Evolutionary conservation across 2,888 invertebrate genomes (phyloP).

Genomic region (Erannis defoliaria): DNA sequence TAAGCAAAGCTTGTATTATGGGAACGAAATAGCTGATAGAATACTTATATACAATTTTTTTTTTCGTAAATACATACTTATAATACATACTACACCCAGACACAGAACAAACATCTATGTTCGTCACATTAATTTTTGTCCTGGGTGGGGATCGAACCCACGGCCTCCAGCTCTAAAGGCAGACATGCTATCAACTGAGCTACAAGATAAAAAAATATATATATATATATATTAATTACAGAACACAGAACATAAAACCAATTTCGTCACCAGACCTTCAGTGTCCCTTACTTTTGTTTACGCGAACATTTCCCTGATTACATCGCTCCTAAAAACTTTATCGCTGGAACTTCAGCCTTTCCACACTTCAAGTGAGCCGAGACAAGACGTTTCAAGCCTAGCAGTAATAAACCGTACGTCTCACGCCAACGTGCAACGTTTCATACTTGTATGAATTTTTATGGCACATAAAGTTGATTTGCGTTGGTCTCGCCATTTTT

Average conservation of each 20-base stretch:
- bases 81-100: too few relatives aligned
- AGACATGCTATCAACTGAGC: too few relatives aligned
- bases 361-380: conserved; percentile 23
- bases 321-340: conserved; percentile 36
- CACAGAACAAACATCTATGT: too few relatives aligned
- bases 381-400: conserved; percentile 20
- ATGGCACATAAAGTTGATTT: conserved; percentile 47
- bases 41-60: too few relatives aligned
- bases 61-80: too few relatives aligned
- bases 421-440: conserved; percentile 25
- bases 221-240: not conserved
- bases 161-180: too few relatives aligned
- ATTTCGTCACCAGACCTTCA: not conserved
- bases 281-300: conserved; percentile 29
- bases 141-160: too few relatives aligned
- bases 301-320: conserved; percentile 29
- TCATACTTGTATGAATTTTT: conserved; percentile 44
- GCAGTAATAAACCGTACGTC: conserved; percentile 32
- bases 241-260: conserved; percentile 1
- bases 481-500: conserved; percentile 41
- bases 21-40: too few relatives aligned
- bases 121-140: too few relatives aligned
- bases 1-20: too few relatives aligned
- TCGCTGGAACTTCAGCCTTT: conserved; percentile 27
- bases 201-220: not conserved